Evolutionary conservation across 2,888 invertebrate genomes (phyloP).

Genomic region (Dione vanillae): DNA sequence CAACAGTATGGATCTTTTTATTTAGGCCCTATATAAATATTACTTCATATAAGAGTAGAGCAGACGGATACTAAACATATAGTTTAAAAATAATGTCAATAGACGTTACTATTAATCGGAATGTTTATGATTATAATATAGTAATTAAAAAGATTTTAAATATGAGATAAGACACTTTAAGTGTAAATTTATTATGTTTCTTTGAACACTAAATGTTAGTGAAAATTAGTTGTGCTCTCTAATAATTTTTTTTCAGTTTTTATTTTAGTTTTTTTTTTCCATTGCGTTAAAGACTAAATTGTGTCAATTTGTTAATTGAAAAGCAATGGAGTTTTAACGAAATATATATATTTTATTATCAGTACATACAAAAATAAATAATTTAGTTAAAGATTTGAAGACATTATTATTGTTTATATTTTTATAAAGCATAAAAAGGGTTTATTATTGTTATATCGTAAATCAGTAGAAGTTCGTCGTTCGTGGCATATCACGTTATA

Average conservation of each 20-base stretch:
- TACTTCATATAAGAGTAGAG: too few species aligned
- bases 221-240: neutral
- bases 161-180: too few species aligned
- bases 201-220: too few species aligned
- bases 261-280: neutral
- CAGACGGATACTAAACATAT: too few species aligned
- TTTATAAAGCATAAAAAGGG: constrained; percentile 3
- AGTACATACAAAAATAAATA: neutral
- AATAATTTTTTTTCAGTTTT: neutral
- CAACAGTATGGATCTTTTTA: too few species aligned
- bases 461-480: constrained; percentile 6
- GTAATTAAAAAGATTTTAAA: too few species aligned
- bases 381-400: neutral
- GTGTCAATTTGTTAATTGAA: neutral
- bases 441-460: constrained; percentile 4
- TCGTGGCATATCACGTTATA: neutral
- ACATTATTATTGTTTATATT: neutral
- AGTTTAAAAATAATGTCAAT: too few species aligned
- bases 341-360: neutral
- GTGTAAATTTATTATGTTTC: too few species aligned
- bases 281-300: neutral
- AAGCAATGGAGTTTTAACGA: neutral
- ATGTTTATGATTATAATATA: too few species aligned
- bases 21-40: too few species aligned
- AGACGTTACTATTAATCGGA: too few species aligned